A percentile compares a stretch with the other conserved stretches of the same genome.
These are phyloP conservation scores for Sebastes kiyomatsui DNA, from an alignment of 2,797 vertebrate genomes.

Conservation along the genomic window DNA sequence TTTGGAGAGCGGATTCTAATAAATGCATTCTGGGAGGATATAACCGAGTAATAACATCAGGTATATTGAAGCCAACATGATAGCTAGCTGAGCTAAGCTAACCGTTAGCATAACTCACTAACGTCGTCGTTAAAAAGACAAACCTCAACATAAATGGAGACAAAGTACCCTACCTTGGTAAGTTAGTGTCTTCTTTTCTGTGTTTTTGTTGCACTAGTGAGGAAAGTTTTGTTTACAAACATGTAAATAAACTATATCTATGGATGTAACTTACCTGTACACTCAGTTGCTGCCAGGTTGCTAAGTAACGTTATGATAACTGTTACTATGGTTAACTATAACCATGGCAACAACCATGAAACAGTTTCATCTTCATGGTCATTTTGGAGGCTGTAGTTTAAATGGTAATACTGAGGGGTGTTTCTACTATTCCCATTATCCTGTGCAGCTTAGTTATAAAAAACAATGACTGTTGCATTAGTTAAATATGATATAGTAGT, in stretches of 20 bases:
- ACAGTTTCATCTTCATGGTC: not conserved
- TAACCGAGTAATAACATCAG: too few relatives aligned
- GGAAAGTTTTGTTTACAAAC: not conserved
- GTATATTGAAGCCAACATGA: not conserved
- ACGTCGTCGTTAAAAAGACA: not conserved
- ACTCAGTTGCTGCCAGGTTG: not conserved
- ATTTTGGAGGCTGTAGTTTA: not conserved
- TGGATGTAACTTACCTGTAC: not conserved
- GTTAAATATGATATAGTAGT: too few relatives aligned
- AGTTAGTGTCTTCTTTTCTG: not conserved
- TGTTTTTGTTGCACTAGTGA: not conserved
- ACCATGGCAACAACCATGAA: not conserved
- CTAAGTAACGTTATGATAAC: not conserved
- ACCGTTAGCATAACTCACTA: not conserved
- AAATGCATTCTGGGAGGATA: not conserved
- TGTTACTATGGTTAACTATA: not conserved
- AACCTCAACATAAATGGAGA: constrained; percentile 43
- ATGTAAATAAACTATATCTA: not conserved
- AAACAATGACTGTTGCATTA: too few relatives aligned
- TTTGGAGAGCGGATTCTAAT: not conserved
- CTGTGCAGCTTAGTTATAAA: not conserved
- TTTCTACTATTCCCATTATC: not conserved
- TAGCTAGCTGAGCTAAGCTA: not conserved
- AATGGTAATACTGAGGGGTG: not conserved
- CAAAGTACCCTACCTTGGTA: constrained; percentile 46